Evolutionary conservation across 2,888 invertebrate species (phyloP), one percentile per base, ranked within the genome.

Genomic region (Plusia festucae): DNA sequence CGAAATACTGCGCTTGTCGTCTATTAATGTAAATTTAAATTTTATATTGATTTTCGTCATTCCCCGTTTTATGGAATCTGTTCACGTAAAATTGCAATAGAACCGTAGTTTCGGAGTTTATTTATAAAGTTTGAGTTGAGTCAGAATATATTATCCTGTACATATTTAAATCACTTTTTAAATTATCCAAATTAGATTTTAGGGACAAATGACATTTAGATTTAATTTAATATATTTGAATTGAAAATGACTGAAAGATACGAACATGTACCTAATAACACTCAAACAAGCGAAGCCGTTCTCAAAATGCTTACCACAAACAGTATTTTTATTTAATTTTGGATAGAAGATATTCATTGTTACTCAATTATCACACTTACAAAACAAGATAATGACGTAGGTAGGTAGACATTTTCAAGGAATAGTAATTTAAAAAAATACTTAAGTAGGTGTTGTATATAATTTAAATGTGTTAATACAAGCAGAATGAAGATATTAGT

Each of bases 1-100:
- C 53, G 46, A 34, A 74, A 59, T 65, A 70, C 34, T 53, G 65
- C 40, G 20, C 53, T 73, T 74, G 60, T 74, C 69, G 59, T 65
- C 30, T 65, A 60, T 57, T 62, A 70, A 65, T 70, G 66, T 53
- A 71, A 65, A 70, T 65, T 69, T 53, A 52, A 30, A 57, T 44
- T 55, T 57, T 40, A 3, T 66, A 75, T 75, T 66, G 59, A 66
- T 52, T 70, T 49, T 55, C 58, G 40, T 53, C 46, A 54, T 66
- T 16, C 32, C 53, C 46, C 40, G 51, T 60, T 75, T 62, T 62
- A 73, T 75, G 75, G 61, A 49, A 62, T 40, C 52, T 60, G 49
- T 62, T 15, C 73, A 73, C 66, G 73, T 46, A 20, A 75, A 59
- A 53, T 57, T 32, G 58, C 18, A 44, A 59, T 51, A 15, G 2